phyloP scores from a whole-genome alignment of 2,797 vertebrate species.

The Danio aesculapii region DNA sequence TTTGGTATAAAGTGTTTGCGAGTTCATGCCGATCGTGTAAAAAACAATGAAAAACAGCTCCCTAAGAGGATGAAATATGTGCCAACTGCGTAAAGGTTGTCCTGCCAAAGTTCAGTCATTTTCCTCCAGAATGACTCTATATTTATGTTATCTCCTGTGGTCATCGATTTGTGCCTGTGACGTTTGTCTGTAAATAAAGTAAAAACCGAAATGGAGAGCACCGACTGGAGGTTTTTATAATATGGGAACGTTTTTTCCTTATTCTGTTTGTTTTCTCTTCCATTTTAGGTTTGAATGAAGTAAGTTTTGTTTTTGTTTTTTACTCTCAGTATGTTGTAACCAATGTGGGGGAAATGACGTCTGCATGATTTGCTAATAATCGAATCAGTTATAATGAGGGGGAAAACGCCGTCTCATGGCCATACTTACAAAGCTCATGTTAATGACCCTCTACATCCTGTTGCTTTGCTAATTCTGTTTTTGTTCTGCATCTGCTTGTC shows the following conservation, averaged over 20 bases:
- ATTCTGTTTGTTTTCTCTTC: slow-evolving; percentile 70
- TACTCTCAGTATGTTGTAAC: slow-evolving; percentile 54
- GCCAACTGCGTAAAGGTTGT: slow-evolving; percentile 54
- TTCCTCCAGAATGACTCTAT: slow-evolving; percentile 43
- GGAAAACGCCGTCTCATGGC: slow-evolving; percentile 35
- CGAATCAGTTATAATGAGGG: slow-evolving; percentile 12
- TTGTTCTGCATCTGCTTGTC: slow-evolving; percentile 47
- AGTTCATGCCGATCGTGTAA: neutral
- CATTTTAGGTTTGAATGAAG: slow-evolving; percentile 85
- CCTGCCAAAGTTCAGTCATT: slow-evolving; percentile 61
- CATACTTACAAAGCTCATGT: slow-evolving; percentile 32
- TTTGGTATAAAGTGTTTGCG: slow-evolving; percentile 2
- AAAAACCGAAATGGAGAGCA: slow-evolving; percentile 38
- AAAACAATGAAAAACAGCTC: neutral
- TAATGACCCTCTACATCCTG: slow-evolving; percentile 17
- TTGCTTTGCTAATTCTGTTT: slow-evolving; percentile 54
- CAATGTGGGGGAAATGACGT: slow-evolving; percentile 57
- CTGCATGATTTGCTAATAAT: slow-evolving; percentile 72
- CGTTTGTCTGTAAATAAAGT: slow-evolving; percentile 62
- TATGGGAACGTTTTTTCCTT: slow-evolving; percentile 61
- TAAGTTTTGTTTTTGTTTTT: slow-evolving; percentile 78
- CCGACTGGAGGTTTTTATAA: slow-evolving; percentile 53
- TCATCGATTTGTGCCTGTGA: slow-evolving; percentile 59
- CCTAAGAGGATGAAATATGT: slow-evolving; percentile 56
- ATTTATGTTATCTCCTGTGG: slow-evolving; percentile 55